A percentile compares a stretch with the other conserved stretches of the same genome.
These are phyloP conservation scores for Nothura maculosa DNA, from an alignment of 2,797 vertebrate species.

Conservation along the genomic window DNA sequence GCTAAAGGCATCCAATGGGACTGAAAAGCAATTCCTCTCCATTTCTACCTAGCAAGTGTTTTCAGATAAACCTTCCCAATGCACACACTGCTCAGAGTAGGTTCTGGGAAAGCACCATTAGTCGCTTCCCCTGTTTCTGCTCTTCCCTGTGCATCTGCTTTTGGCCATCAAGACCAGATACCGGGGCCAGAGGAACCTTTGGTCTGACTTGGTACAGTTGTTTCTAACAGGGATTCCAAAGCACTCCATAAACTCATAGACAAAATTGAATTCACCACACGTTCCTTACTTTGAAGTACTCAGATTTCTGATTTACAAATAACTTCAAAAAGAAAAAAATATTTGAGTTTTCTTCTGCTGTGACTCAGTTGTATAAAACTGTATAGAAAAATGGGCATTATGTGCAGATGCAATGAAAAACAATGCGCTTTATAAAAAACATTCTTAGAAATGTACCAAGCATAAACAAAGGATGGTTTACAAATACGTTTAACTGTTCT, in stretches of 20 bases:
- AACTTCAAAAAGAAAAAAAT: constrained; percentile 56
- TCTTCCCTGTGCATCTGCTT: constrained; percentile 29
- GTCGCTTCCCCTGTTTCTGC: background rate
- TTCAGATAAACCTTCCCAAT: background rate
- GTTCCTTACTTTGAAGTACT: constrained; percentile 26
- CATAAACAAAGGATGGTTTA: constrained; percentile 78
- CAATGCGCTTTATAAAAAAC: constrained; percentile 77
- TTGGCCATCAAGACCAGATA: constrained; percentile 18
- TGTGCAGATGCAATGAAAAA: constrained; percentile 73
- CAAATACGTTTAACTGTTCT: constrained; percentile 47
- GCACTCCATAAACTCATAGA: constrained; percentile 30
- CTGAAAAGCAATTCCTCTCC: background rate
- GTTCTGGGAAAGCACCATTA: background rate
- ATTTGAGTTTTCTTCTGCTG: constrained; percentile 54
- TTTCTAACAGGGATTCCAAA: constrained; percentile 31
- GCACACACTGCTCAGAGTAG: background rate
- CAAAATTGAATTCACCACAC: constrained; percentile 21
- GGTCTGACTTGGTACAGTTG: constrained; percentile 21
- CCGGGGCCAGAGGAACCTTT: constrained; percentile 48
- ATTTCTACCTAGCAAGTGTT: constrained; percentile 11
- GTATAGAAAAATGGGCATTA: constrained; percentile 72
- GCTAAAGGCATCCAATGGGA: background rate
- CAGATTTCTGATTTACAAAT: constrained; percentile 55
- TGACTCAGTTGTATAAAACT: constrained; percentile 75
- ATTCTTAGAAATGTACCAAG: constrained; percentile 76